Percentiles rank a stretch among this genome's conserved stretches.
Evolutionary conservation across 2,797 vertebrate species (phyloP).

Genomic region (Pogonophryne albipinna): DNA sequence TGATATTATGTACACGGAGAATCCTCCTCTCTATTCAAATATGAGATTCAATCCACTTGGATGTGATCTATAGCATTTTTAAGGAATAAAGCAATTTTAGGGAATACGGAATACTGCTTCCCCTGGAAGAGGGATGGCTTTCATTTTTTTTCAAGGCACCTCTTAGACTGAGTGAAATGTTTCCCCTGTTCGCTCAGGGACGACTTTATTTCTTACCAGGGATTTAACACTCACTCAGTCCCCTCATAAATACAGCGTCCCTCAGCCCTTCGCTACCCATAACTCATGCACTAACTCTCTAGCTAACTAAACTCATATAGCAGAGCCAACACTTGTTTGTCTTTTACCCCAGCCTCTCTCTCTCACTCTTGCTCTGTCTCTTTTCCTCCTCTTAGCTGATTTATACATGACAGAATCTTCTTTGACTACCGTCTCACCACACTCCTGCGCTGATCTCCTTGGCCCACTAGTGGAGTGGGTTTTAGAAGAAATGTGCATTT

Average conservation of each 20-base stretch:
- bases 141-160: constrained; percentile 95
- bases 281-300: constrained; percentile 90
- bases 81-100: constrained; percentile 79
- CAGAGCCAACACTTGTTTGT: constrained; percentile 86
- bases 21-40: constrained; percentile 73
- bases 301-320: constrained; percentile 88
- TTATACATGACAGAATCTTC: constrained; percentile 74
- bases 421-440: constrained; percentile 70
- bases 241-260: constrained; percentile 98
- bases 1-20: constrained; percentile 65
- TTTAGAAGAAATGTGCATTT: constrained; percentile 79
- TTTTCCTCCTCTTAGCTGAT: constrained; percentile 72
- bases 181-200: constrained; percentile 96
- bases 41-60: constrained; percentile 76
- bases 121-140: constrained; percentile 94
- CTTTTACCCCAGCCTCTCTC: constrained; percentile 79
- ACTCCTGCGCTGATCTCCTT: constrained; percentile 66
- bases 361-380: constrained; percentile 65
- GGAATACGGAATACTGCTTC: constrained; percentile 87
- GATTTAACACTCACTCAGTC: constrained; percentile 98
- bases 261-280: constrained; percentile 90
- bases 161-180: constrained; percentile 99
- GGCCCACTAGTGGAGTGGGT: constrained; percentile 73
- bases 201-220: constrained; percentile 99
- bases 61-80: constrained; percentile 79